phyloP scores from a whole-genome alignment of 2,113 vertebrate genomes.

The Elephantulus edwardii region DNA sequence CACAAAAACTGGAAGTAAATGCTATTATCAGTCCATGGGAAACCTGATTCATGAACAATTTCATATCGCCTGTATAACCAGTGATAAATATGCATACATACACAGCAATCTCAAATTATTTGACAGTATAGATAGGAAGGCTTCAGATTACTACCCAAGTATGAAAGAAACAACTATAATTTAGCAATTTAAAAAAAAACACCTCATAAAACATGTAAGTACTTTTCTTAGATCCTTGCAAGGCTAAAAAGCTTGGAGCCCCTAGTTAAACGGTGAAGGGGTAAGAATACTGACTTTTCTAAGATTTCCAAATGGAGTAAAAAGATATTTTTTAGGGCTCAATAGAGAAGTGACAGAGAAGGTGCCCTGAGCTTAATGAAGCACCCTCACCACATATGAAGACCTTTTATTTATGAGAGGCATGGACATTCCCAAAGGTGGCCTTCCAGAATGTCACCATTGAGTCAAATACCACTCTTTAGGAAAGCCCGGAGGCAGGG shows the following conservation, averaged over 20 bases:
- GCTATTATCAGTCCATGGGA: neutral
- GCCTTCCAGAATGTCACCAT: neutral
- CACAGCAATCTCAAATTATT: neutral
- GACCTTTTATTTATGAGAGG: neutral
- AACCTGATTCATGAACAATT: neutral
- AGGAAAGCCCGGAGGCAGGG: neutral
- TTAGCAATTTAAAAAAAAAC: neutral
- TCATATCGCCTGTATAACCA: neutral
- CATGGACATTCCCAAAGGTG: neutral
- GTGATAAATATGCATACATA: neutral
- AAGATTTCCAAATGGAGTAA: neutral
- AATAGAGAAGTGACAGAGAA: neutral
- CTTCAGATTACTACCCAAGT: constrained; percentile 16
- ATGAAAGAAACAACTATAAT: neutral
- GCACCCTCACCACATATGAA: neutral
- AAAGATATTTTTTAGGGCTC: neutral
- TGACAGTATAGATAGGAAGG: neutral
- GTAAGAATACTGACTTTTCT: neutral
- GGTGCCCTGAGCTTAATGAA: neutral
- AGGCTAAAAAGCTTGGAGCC: neutral
- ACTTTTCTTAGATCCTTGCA: neutral
- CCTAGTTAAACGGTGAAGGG: neutral
- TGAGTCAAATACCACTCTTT: neutral
- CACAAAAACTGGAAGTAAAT: neutral
- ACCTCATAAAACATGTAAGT: neutral